These are phyloP conservation scores for Pycnonotus jocosus DNA, from an alignment of 2,113 vertebrate species.

Conservation along the genomic window DNA sequence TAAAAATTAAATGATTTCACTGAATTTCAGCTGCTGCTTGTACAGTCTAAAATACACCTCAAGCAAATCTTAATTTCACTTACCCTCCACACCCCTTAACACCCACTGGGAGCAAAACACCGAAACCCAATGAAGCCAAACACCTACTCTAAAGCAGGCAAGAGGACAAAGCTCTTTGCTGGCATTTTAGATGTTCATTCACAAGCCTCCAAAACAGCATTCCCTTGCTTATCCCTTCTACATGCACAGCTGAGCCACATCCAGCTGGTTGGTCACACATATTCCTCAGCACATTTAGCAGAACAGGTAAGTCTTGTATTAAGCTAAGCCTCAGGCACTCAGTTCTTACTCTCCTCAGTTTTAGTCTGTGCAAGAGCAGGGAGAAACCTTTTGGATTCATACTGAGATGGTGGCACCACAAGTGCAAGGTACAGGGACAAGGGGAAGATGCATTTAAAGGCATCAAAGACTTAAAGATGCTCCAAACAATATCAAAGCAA, in stretches of 20 bases:
- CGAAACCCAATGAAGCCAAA: not conserved
- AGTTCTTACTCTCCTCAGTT: not conserved
- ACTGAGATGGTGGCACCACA: not conserved
- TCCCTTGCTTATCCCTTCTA: not conserved
- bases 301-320: slow-evolving; percentile 44
- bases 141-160: not conserved
- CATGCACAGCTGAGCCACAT: not conserved
- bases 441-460: not conserved
- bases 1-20: not conserved
- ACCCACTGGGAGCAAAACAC: not conserved
- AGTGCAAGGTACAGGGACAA: not conserved
- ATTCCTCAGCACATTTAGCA: not conserved
- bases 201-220: not conserved
- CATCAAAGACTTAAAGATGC: not conserved
- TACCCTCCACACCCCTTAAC: not conserved
- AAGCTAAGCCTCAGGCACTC: not conserved
- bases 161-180: not conserved
- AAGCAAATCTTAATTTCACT: not conserved
- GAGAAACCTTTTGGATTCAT: not conserved
- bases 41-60: not conserved
- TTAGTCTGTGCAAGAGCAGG: not conserved
- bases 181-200: not conserved
- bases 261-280: not conserved
- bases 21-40: not conserved
- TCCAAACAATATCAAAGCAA: not conserved